Percentiles rank a stretch among this genome's conserved stretches.
These are phyloP conservation scores for Selene dorsalis DNA, from an alignment of 2,797 vertebrate species.

Conservation along the genomic window DNA sequence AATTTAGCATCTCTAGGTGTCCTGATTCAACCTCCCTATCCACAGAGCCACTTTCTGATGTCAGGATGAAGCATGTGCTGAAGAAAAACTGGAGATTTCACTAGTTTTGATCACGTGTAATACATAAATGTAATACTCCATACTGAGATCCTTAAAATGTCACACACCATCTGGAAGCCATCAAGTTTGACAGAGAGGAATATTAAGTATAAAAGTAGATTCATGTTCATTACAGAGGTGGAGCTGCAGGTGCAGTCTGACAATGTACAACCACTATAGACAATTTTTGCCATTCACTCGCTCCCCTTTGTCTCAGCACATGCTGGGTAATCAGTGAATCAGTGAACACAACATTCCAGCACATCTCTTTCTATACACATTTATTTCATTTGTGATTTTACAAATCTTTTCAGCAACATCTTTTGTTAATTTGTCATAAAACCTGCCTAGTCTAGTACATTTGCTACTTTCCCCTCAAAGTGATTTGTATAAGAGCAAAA, in stretches of 20 bases:
- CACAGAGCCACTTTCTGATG: background rate
- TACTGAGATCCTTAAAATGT: background rate
- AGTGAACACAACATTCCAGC: constrained; percentile 42
- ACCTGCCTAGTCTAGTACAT: constrained; percentile 73
- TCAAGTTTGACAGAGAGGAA: background rate
- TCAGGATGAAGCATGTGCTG: too few relatives aligned
- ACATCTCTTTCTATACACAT: constrained; percentile 69
- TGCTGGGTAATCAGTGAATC: constrained; percentile 34
- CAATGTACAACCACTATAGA: background rate
- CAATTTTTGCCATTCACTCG: constrained; percentile 23
- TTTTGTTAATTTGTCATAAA: constrained; percentile 74
- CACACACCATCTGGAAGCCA: background rate
- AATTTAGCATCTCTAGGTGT: background rate
- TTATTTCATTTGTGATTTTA: constrained; percentile 78
- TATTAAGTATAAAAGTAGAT: background rate
- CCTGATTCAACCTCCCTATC: background rate
- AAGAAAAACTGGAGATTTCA: too few relatives aligned
- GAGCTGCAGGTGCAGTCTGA: background rate
- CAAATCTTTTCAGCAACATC: constrained; percentile 70
- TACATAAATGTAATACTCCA: too few relatives aligned
- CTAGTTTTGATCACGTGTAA: background rate
- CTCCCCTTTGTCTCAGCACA: constrained; percentile 37
- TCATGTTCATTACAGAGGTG: background rate
- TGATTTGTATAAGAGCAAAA: constrained; percentile 52
- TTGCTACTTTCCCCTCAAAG: constrained; percentile 65